These are phyloP conservation scores for Corbicula japonica DNA, from an alignment of 2,888 invertebrate genomes.

Conservation along the genomic window DNA sequence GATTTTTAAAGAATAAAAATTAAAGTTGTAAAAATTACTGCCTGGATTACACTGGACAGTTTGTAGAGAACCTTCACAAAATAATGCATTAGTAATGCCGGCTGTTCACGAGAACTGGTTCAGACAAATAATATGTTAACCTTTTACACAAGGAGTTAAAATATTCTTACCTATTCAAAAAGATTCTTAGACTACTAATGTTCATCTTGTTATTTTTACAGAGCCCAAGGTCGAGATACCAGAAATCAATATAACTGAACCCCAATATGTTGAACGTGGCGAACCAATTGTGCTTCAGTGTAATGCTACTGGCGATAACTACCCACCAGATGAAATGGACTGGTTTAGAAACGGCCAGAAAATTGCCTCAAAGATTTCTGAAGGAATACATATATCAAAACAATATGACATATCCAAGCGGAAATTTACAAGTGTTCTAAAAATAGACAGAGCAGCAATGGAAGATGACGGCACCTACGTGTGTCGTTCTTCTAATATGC, in stretches of 20 bases:
- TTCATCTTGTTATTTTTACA: conserved; percentile 11
- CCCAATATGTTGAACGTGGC: conserved; percentile 70
- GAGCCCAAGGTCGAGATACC: conserved; percentile 30
- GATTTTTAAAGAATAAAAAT: too few species aligned
- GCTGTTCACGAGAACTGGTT: too few species aligned
- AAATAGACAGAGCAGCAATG: conserved; percentile 69
- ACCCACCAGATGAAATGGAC: conserved; percentile 74
- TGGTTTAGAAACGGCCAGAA: conserved; percentile 77
- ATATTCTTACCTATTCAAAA: too few species aligned
- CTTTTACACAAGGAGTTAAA: too few species aligned
- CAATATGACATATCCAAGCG: conserved; percentile 61
- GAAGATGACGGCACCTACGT: conserved; percentile 75
- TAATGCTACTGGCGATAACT: conserved; percentile 74
- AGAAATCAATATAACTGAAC: conserved; percentile 33
- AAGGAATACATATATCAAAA: conserved; percentile 68
- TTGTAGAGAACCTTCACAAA: too few species aligned
- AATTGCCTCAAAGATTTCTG: conserved; percentile 59
- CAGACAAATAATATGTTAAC: too few species aligned
- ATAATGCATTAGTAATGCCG: too few species aligned
- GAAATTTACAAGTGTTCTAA: conserved; percentile 72
- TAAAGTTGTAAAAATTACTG: too few species aligned
- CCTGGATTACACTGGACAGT: too few species aligned
- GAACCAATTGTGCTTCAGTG: conserved; percentile 69
- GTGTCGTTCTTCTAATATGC: conserved; percentile 72
- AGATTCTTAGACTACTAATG: too few species aligned